Evolutionary conservation across 2,888 invertebrate genomes (phyloP).

Genomic region (Lithophane semibrunnea): DNA sequence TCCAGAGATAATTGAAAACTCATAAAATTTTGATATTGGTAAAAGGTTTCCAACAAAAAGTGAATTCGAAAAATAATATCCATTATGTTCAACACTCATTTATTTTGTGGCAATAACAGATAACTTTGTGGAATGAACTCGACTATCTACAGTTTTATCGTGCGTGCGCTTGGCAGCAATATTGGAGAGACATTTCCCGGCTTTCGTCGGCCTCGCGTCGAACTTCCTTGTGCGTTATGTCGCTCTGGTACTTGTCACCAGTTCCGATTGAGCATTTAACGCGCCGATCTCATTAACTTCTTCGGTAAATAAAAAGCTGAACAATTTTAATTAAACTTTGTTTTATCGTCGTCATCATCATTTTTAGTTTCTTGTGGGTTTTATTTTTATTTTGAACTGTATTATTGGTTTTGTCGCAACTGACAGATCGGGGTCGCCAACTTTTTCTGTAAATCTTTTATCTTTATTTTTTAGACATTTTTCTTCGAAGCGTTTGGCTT

Average conservation of each 20-base stretch:
- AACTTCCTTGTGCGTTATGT: constrained; percentile 79
- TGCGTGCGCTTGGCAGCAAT: constrained; percentile 57
- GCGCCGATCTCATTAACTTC: constrained; percentile 63
- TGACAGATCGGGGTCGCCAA: constrained; percentile 14
- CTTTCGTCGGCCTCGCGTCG: constrained; percentile 74
- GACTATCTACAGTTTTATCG: constrained; percentile 60
- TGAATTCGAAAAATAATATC: constrained; percentile 36
- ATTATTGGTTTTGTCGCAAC: constrained; percentile 23
- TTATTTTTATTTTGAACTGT: constrained; percentile 16
- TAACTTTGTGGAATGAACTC: constrained; percentile 64
- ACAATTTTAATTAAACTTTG: constrained; percentile 45
- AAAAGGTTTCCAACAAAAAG: background rate
- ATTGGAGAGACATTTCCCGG: constrained; percentile 74
- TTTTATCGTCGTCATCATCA: constrained; percentile 53
- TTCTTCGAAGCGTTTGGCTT: constrained; percentile 40
- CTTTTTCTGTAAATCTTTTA: constrained; percentile 31
- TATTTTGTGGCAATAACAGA: constrained; percentile 56
- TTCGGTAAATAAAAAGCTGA: constrained; percentile 40
- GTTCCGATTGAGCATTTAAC: constrained; percentile 83
- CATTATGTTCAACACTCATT: constrained; percentile 18
- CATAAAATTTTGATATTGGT: background rate
- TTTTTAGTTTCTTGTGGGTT: constrained; percentile 17
- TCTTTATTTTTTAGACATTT: constrained; percentile 17
- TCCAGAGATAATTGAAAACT: constrained; percentile 18
- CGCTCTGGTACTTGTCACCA: constrained; percentile 88